Evolutionary conservation across 2,113 vertebrate species (phyloP).

Genomic region (Colaptes auratus): DNA sequence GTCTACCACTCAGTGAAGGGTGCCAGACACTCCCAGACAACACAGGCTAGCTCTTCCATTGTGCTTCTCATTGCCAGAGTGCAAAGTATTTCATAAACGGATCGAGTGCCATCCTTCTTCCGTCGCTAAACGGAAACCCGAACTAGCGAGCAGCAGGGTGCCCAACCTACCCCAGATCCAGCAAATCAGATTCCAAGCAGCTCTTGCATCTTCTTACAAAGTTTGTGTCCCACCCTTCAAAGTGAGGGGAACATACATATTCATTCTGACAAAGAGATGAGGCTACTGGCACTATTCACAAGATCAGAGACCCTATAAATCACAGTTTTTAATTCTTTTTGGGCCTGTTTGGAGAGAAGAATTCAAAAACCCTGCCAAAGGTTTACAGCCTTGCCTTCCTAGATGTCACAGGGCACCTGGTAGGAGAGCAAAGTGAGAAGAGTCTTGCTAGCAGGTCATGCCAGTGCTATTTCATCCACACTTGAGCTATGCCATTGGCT

Average conservation of each 20-base stretch:
- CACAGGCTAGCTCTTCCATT: not conserved
- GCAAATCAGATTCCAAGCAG: not conserved
- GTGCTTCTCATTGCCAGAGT: not conserved
- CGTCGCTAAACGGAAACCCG: not conserved
- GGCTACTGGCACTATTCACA: not conserved
- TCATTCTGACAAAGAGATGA: not conserved
- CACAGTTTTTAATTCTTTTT: not conserved
- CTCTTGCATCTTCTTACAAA: not conserved
- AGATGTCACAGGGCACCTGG: not conserved
- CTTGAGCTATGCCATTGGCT: not conserved
- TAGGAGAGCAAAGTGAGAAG: not conserved
- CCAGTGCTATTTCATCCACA: not conserved
- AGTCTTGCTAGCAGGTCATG: not conserved
- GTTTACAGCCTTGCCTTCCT: not conserved
- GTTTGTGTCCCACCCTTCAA: not conserved
- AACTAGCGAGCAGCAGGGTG: fast-evolving
- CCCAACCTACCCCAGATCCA: not conserved
- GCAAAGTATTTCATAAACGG: not conserved
- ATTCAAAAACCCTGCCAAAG: not conserved
- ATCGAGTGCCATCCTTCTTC: not conserved
- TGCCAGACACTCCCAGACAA: not conserved
- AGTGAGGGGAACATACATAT: not conserved
- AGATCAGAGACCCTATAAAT: not conserved
- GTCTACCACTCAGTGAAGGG: fast-evolving
- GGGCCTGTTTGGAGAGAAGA: not conserved